Evolutionary conservation across 2,888 invertebrate genomes (phyloP).

Genomic region (Mythimna pallens): DNA sequence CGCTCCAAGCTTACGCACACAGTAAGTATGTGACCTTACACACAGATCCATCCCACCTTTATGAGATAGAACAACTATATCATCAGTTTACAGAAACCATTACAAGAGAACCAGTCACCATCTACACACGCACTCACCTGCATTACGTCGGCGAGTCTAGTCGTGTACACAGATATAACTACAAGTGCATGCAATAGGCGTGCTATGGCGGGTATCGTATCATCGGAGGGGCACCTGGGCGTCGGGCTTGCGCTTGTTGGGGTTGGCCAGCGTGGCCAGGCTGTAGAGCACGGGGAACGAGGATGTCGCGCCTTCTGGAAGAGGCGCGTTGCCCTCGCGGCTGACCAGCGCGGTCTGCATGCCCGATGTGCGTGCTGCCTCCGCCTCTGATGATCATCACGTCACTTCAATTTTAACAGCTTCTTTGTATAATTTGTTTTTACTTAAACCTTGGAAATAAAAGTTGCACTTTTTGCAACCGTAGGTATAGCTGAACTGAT

Average conservation of each 20-base stretch:
- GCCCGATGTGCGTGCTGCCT: constrained; percentile 95
- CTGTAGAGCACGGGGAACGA: constrained; percentile 91
- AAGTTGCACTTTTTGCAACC: not conserved
- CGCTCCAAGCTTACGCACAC: no score
- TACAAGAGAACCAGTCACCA: constrained; percentile 47
- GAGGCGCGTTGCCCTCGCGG: constrained; percentile 94
- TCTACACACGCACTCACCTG: constrained; percentile 50
- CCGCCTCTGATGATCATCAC: constrained; percentile 92
- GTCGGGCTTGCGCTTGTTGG: constrained; percentile 87
- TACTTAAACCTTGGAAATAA: not conserved
- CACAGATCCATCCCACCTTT: no score
- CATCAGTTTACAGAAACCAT: constrained; percentile 32
- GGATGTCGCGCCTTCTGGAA: constrained; percentile 90
- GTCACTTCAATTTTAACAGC: constrained; percentile 25
- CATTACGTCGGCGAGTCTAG: constrained; percentile 32
- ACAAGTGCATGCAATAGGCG: constrained; percentile 77
- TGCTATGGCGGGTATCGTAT: constrained; percentile 66
- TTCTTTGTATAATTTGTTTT: not conserved
- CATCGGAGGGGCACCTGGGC: constrained; percentile 80
- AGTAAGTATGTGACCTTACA: no score
- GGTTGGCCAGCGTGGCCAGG: constrained; percentile 90
- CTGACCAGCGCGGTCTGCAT: constrained; percentile 92
- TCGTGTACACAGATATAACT: constrained; percentile 63
- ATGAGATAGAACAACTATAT: no score
- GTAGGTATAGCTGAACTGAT: not conserved